Percentiles rank a stretch among this genome's conserved stretches.
Evolutionary conservation across 2,888 invertebrate genomes (phyloP).

Genomic region (Stratiomys singularior): DNA sequence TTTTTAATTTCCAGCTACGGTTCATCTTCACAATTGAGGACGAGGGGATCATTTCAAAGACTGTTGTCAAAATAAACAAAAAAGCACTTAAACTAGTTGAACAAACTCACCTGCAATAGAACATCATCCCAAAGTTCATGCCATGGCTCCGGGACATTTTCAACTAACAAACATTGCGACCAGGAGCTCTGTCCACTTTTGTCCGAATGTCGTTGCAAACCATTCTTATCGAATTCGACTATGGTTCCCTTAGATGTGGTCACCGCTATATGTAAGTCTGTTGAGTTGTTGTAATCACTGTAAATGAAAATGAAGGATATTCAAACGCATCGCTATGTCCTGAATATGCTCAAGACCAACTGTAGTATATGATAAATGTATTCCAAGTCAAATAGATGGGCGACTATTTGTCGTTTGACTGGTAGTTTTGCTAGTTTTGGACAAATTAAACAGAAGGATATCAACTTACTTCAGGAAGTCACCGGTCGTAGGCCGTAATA

Average conservation of each 20-base stretch:
- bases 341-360: background rate
- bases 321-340: background rate
- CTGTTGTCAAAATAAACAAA: too few species aligned
- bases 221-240: slow-evolving; percentile 85
- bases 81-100: background rate
- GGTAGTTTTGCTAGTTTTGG: background rate
- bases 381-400: background rate
- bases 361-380: slow-evolving; percentile 2
- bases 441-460: slow-evolving; percentile 37
- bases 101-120: slow-evolving; percentile 69
- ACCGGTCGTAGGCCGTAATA: slow-evolving; percentile 88
- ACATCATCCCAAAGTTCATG: slow-evolving; percentile 77
- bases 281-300: slow-evolving; percentile 84
- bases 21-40: background rate
- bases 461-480: slow-evolving; percentile 83
- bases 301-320: slow-evolving; percentile 28
- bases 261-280: slow-evolving; percentile 90
- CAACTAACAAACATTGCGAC: slow-evolving; percentile 77
- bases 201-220: slow-evolving; percentile 71
- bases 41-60: background rate
- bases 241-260: slow-evolving; percentile 83
- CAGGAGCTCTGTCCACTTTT: slow-evolving; percentile 69
- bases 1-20: too few species aligned
- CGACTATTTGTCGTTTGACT: background rate
- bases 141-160: slow-evolving; percentile 74